Evolutionary conservation across 2,888 invertebrate genomes (phyloP), one percentile per base, ranked within the genome.

Genomic region (Dryobota labecula): DNA sequence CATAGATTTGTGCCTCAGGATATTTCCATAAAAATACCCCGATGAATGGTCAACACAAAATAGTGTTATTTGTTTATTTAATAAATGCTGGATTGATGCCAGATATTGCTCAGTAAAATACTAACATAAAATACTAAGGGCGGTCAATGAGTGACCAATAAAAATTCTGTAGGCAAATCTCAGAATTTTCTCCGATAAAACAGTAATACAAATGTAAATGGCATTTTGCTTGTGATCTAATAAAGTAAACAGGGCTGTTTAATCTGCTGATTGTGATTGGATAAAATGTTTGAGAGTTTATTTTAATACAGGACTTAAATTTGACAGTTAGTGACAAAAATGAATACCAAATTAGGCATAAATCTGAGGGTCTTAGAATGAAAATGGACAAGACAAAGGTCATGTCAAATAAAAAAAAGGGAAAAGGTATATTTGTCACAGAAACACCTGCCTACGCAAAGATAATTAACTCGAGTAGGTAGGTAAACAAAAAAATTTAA

Each of bases 11-110:
- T 45, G 47, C 38, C 27, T 33, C 2, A 33, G 36, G 27, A 30
- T 60, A 70, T 73, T 64, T 67, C 66, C 54, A 60, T 62, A 77
- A 58, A 63, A 47, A 70, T 67, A 20, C 33, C 67, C 56, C 38
- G 36, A 61, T 80, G 57, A 54, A 74, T 43, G 43, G 75, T 75
- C 33, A 64, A 67, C 66, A 71, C 41, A 73, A 70, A 77, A 30
- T 51, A 57, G 61, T 64, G 56, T 58, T 70, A 47, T 81, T 64
- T 77, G 73, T 85, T 81, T 85, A 81, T 81, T 68, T 66, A 70
- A 78, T 73, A 80, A 71, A 78, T 63, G 30, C 57, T 84, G 84
- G 86, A 69, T 51, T 24, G 6, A 18, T 53, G 78, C 86, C 86
- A 82, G 75, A 74, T 81, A 76, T 68, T 45, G 5, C 41, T 54